Conservation (phyloP, 2,113 vertebrate genomes). For the Mustelus asterias region DNA sequence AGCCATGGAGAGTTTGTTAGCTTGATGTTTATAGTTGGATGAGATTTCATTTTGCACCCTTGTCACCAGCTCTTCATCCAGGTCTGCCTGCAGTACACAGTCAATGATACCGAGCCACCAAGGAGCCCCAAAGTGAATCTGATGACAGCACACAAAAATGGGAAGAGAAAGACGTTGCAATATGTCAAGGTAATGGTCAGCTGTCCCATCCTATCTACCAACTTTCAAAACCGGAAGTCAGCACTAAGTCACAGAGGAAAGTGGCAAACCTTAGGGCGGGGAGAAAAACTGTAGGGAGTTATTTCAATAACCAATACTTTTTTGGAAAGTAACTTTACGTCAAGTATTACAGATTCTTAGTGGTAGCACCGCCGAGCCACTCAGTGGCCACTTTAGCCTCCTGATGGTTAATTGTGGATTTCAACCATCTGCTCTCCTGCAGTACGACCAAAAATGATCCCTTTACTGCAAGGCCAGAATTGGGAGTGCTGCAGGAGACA, state of each 20-base stretch:
- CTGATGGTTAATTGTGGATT: not conserved
- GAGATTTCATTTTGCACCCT: conserved; percentile 88
- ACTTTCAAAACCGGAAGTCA: not conserved
- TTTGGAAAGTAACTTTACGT: not conserved
- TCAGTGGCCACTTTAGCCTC: not conserved
- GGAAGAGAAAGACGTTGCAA: not conserved
- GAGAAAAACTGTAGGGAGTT: not conserved
- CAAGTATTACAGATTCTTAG: not conserved
- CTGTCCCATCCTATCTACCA: not conserved
- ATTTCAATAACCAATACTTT: not conserved
- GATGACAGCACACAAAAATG: not conserved
- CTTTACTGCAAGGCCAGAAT: not conserved
- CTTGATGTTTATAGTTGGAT: conserved; percentile 84
- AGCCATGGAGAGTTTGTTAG: conserved; percentile 81
- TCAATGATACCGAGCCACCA: conserved; percentile 95
- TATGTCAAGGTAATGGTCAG: not conserved
- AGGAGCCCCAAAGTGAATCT: conserved; percentile 65
- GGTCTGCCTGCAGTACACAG: conserved; percentile 68
- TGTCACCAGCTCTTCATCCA: conserved; percentile 82
- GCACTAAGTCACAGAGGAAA: not conserved
- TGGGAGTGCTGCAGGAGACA: not conserved
- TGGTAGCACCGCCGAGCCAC: not conserved
- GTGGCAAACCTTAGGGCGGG: not conserved
- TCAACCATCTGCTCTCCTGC: not conserved
- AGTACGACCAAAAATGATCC: not conserved